A percentile compares a stretch with the other conserved stretches of the same genome.
phyloP scores from a whole-genome alignment of 1,140 invertebrate species.

The Aporrectodea caliginosa region DNA sequence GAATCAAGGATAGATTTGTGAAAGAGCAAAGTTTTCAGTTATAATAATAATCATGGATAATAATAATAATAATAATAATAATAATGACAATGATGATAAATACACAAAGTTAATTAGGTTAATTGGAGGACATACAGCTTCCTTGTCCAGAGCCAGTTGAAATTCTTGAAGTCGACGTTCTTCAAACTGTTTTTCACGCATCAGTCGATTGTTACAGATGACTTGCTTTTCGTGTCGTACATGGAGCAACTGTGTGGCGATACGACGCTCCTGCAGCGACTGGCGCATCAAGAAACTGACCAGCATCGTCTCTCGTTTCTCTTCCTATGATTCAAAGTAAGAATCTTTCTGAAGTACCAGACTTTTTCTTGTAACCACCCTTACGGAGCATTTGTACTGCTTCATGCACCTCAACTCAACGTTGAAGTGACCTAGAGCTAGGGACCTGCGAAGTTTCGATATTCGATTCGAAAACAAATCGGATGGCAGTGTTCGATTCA shows the following conservation, averaged over 20 bases:
- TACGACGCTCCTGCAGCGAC: conserved; percentile 54
- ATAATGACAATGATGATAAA: no score
- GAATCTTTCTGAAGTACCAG: no score
- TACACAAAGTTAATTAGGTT: not conserved
- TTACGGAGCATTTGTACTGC: no score
- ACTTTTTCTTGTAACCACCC: no score
- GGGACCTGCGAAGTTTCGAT: no score
- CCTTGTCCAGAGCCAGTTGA: conserved; percentile 52
- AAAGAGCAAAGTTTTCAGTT: not conserved
- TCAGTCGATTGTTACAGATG: conserved; percentile 50
- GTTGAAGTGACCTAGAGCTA: no score
- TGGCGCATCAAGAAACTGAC: conserved; percentile 54
- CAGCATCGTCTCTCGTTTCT: conserved; percentile 51
- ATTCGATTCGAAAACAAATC: no score
- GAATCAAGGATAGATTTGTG: not conserved
- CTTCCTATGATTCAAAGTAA: conserved; percentile 48
- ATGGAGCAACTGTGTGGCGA: conserved; percentile 55
- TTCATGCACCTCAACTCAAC: no score
- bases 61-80: no score
- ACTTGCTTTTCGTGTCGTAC: conserved; percentile 55
- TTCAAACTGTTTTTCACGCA: conserved; percentile 52
- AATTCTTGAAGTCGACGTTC: conserved; percentile 51
- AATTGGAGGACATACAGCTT: conserved; percentile 42
- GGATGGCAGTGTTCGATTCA: no score
- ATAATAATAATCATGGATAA: not conserved